Percentiles rank a stretch among this genome's conserved stretches.
These are phyloP conservation scores for Monoplex corrugatus DNA, from an alignment of 2,888 invertebrate species.

Conservation along the genomic window DNA sequence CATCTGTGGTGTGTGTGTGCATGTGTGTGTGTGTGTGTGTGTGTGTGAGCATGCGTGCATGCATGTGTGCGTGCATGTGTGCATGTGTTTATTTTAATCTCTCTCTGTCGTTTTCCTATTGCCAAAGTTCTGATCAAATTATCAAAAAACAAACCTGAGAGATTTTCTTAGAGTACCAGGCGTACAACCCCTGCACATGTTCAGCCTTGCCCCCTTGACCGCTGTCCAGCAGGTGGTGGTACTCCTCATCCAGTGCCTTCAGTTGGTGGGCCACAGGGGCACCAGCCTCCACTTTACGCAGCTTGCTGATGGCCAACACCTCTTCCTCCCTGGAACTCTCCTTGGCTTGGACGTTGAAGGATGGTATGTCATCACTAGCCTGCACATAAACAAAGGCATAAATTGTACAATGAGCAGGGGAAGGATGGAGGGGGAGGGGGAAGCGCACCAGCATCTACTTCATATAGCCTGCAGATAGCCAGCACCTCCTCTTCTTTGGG, in stretches of 20 bases:
- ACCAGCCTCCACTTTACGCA: constrained; percentile 74
- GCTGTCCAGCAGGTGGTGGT: constrained; percentile 75
- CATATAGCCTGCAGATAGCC: constrained; percentile 80
- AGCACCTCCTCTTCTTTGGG: constrained; percentile 79
- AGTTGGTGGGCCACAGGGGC: constrained; percentile 78
- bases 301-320: constrained; percentile 79
- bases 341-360: constrained; percentile 75
- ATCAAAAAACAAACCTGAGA: constrained; percentile 78
- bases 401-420: not conserved
- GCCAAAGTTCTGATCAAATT: too few species aligned
- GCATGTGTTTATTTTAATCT: too few species aligned
- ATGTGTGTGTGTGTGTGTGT: too few species aligned
- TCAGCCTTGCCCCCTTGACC: constrained; percentile 79
- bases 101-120: too few species aligned
- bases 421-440: too few species aligned
- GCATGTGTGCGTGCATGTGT: too few species aligned
- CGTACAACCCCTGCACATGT: constrained; percentile 78
- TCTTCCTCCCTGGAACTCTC: constrained; percentile 81
- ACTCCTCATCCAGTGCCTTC: constrained; percentile 81
- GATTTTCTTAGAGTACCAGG: constrained; percentile 80
- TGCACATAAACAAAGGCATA: constrained; percentile 42
- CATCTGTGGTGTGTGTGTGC: too few species aligned
- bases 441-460: constrained; percentile 73
- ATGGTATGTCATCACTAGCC: constrained; percentile 67
- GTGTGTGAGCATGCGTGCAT: too few species aligned